Evolutionary conservation across 2,113 vertebrate genomes (phyloP).

Genomic region (Corythaixoides concolor): DNA sequence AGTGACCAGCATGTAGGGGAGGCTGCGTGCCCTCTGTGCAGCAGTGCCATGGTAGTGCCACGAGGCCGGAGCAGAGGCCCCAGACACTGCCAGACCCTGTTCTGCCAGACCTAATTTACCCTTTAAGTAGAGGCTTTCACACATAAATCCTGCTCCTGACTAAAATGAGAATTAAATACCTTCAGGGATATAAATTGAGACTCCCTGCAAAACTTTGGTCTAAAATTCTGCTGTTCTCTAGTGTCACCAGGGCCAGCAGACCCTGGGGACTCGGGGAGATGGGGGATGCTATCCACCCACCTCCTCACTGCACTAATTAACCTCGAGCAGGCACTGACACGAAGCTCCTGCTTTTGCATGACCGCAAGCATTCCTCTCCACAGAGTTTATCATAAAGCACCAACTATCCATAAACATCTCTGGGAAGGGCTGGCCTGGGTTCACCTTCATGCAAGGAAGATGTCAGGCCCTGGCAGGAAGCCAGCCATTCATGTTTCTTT

Average conservation of each 20-base stretch:
- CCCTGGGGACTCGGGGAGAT: not conserved
- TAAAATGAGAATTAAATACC: not conserved
- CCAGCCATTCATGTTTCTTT: conserved; percentile 45
- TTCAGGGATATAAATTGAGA: not conserved
- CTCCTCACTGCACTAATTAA: not conserved
- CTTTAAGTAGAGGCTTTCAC: not conserved
- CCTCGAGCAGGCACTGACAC: conserved; percentile 30
- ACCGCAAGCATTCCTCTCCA: conserved; percentile 41
- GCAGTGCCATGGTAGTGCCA: not conserved
- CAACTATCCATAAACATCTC: conserved; percentile 45
- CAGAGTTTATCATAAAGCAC: conserved; percentile 25
- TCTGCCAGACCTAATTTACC: not conserved
- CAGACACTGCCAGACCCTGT: too few species aligned
- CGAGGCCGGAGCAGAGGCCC: too few species aligned
- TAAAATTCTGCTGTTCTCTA: not conserved
- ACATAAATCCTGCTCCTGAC: not conserved
- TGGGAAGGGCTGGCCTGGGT: conserved; percentile 50
- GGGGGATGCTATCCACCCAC: not conserved
- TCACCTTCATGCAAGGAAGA: conserved; percentile 57
- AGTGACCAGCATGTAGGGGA: rapidly evolving
- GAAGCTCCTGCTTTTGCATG: conserved; percentile 27
- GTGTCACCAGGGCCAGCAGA: not conserved
- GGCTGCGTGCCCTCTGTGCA: not conserved
- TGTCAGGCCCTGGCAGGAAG: conserved; percentile 45
- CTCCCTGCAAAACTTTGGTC: not conserved